Conservation (phyloP, 35 echinoderm and acorn worm genomes). For the Heliocidaris tuberculata region DNA sequence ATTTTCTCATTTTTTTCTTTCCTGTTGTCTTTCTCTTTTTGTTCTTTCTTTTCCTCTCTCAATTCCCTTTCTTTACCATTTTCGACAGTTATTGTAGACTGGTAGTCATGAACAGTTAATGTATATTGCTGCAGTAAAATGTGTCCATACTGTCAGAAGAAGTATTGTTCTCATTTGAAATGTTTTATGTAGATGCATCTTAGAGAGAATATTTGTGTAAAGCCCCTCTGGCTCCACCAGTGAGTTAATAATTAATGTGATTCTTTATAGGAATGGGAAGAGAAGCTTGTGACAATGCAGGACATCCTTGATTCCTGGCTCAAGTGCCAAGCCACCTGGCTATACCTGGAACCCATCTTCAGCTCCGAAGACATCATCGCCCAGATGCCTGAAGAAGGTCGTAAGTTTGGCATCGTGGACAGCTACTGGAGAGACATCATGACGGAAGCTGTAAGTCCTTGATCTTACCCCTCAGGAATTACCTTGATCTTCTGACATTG, state of each 20-base stretch:
- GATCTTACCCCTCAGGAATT: neutral
- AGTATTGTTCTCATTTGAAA: too few species aligned
- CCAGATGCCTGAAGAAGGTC: conserved; percentile 96
- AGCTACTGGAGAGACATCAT: conserved; percentile 99
- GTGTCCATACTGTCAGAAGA: too few species aligned
- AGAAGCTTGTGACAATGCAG: conserved; percentile 96
- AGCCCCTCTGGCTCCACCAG: too few species aligned
- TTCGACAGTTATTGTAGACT: too few species aligned
- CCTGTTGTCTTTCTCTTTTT: too few species aligned
- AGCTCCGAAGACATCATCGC: conserved; percentile 99
- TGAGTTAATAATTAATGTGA: neutral
- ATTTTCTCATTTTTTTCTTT: too few species aligned
- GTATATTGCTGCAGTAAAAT: too few species aligned
- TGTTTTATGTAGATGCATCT: too few species aligned
- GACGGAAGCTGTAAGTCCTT: conserved; percentile 77
- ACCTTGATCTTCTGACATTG: neutral
- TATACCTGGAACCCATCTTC: conserved; percentile 97
- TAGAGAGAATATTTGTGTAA: too few species aligned
- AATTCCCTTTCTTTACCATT: too few species aligned
- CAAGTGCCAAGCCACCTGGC: conserved; percentile 96
- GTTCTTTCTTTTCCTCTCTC: too few species aligned
- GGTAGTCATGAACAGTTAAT: too few species aligned
- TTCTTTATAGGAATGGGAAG: conserved; percentile 81
- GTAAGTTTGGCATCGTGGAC: conserved; percentile 97
- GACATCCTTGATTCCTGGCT: conserved; percentile 94